A percentile compares a stretch with the other conserved stretches of the same genome.
phyloP scores from a whole-genome alignment of 2,113 vertebrate species.

The Anoplopoma fimbria region DNA sequence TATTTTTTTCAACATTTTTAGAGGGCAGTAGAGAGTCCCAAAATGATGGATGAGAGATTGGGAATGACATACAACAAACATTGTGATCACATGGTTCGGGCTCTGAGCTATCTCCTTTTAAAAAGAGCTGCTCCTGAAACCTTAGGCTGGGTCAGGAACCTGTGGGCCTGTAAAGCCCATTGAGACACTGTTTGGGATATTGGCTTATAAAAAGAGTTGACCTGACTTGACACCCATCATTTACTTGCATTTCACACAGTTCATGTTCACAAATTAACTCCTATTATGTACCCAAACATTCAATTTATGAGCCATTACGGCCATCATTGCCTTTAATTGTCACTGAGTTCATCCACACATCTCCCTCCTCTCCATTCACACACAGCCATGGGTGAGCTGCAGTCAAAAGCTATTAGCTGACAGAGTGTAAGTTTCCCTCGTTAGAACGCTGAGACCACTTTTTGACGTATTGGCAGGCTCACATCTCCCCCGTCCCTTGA shows the following conservation, averaged over 20 bases:
- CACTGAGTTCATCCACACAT: conserved; percentile 5
- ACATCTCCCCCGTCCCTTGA: conserved; percentile 24
- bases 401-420: conserved; percentile 48
- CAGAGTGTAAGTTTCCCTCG: conserved; percentile 34
- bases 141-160: not conserved
- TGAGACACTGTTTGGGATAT: not conserved
- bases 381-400: conserved; percentile 31
- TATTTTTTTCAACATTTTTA: not conserved
- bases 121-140: not conserved
- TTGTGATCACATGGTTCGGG: not conserved
- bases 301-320: conserved; percentile 17
- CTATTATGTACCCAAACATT: conserved; percentile 15
- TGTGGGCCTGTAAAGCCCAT: not conserved
- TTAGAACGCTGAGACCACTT: conserved; percentile 60
- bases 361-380: conserved; percentile 7
- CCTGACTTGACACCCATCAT: not conserved
- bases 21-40: not conserved
- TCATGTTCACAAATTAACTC: conserved; percentile 14
- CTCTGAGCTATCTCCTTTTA: not conserved
- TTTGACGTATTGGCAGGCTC: conserved; percentile 50
- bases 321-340: conserved; percentile 12
- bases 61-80: not conserved
- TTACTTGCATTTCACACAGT: not conserved
- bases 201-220: not conserved
- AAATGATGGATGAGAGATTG: not conserved